Conservation (phyloP, 2,113 vertebrate species). For the Neomonachus schauinslandi region DNA sequence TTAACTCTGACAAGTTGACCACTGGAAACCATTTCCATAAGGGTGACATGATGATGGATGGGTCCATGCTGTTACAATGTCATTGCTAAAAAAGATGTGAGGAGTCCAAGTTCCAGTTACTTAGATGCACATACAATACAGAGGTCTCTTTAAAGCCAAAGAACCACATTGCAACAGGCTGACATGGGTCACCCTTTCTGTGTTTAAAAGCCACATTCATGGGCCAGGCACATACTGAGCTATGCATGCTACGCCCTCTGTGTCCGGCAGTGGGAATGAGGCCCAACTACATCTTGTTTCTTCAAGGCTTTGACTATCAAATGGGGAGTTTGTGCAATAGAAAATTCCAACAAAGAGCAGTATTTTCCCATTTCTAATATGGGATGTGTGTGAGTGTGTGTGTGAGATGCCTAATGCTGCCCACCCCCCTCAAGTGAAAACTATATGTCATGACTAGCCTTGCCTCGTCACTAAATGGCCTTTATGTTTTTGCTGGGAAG, state of each 20-base stretch:
- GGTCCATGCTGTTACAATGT: constrained; percentile 78
- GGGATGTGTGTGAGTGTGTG: background rate
- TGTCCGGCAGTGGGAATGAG: background rate
- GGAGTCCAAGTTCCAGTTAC: constrained; percentile 80
- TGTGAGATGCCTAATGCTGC: background rate
- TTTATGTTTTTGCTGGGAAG: background rate
- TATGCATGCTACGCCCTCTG: background rate
- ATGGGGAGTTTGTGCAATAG: background rate
- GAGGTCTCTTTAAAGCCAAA: constrained; percentile 75
- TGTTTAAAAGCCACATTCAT: constrained; percentile 43
- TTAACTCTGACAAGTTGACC: constrained; percentile 87
- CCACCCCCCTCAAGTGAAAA: background rate
- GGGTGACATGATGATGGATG: constrained; percentile 82
- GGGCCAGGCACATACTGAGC: background rate
- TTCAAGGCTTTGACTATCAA: background rate
- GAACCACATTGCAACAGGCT: constrained; percentile 65
- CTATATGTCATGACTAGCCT: background rate
- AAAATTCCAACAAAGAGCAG: background rate
- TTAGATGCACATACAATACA: constrained; percentile 73
- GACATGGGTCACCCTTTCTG: constrained; percentile 48
- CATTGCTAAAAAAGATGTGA: constrained; percentile 74
- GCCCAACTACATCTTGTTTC: background rate
- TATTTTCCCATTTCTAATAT: background rate
- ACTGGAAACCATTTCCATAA: constrained; percentile 81
- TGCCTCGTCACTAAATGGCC: background rate